Base-by-base conservation (phyloP, 1,140 invertebrate species). In the Danaus melanippus region DNA sequence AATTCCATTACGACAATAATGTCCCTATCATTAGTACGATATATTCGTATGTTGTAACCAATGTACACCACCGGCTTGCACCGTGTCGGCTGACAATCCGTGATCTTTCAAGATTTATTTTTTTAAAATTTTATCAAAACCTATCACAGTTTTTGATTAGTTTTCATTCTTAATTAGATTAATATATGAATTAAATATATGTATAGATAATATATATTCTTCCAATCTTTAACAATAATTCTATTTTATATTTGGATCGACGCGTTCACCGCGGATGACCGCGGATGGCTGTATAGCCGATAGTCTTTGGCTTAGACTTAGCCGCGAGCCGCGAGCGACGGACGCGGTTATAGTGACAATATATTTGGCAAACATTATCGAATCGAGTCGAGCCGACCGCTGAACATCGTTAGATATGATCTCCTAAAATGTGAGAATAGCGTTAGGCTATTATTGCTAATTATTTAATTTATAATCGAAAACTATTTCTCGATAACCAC, bases 91-190 rank as follows among this genome's bases (percentile, higher is more conserved):
- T 70, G 64, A 46, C 69, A 58, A 61, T 64, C 64, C 67, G 63
- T 62, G 69, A 60, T 72, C 62, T 69, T 66, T 67, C 60, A 54
- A 67, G 65, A 62, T 71, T 74, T 70, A 62, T 69, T 80, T 83
- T 86, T 82, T 86, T 85, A 85, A 86, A 86, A 84, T 85, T 86
- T 82, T 86, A 86, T 86, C 84, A 86, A 86, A 86, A 86, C 84
- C 82, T 86, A 86, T 86, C 84, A 86, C 84, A 85, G 84, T 86
- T 86, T 84, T 85, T 84, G 84, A 86, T 84, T 86, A 86, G 80
- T 86, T 86, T 83, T 78, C 79, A 77, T 83, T 68, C 79, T 86
- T 84, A 84, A 82, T 83, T 84, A 79, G 71, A 76, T 84, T 84
- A 86, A 84, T 86, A 86, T 86, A 86, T 82, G 81, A 78, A 84